Conservation (phyloP, 2,113 vertebrate genomes). For the Hucho hucho region DNA sequence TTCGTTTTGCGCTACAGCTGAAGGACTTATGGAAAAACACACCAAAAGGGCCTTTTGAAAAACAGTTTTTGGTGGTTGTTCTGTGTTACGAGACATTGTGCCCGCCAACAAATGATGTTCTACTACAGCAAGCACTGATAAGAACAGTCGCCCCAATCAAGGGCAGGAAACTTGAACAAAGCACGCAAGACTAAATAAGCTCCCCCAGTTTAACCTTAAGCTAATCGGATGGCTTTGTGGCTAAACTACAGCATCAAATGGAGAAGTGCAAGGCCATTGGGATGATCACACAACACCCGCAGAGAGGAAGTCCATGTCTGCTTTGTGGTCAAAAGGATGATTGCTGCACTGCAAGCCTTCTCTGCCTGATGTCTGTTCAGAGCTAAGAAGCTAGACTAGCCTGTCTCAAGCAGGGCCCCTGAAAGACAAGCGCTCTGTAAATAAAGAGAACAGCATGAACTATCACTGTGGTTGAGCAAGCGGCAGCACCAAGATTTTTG, state of each 20-base stretch:
- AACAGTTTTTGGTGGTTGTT: background rate
- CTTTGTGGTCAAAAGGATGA: background rate
- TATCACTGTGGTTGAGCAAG: conserved; percentile 45
- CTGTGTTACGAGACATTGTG: background rate
- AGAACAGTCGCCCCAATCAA: background rate
- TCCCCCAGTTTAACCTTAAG: too few species aligned
- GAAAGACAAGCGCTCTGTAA: background rate
- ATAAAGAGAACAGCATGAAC: conserved; percentile 19
- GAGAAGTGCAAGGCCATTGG: too few species aligned
- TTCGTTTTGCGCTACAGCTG: too few species aligned
- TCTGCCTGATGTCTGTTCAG: background rate
- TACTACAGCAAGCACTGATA: background rate
- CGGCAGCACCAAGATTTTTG: too few species aligned
- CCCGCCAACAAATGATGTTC: background rate
- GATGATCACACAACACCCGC: too few species aligned
- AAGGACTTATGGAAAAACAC: too few species aligned
- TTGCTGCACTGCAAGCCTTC: background rate
- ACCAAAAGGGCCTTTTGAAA: too few species aligned
- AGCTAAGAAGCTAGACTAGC: background rate
- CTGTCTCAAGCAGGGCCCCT: background rate
- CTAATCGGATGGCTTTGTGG: too few species aligned
- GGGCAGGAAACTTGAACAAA: background rate
- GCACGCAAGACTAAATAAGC: background rate
- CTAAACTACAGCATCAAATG: too few species aligned
- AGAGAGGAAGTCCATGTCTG: background rate